Conservation (phyloP, 2,113 vertebrate species). For the Nettapus auritus region DNA sequence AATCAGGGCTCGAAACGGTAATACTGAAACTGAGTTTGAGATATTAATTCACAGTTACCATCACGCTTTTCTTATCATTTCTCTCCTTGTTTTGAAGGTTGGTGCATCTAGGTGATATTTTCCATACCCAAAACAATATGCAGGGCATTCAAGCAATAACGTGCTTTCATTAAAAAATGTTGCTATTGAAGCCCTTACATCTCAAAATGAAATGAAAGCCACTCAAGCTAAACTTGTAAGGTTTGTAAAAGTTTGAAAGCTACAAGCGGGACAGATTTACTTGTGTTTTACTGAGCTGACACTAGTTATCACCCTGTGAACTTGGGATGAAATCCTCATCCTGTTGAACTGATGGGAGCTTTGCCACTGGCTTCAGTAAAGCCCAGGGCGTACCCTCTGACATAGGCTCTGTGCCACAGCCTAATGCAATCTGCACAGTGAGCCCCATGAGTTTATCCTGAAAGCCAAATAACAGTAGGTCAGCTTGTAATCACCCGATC, state of each 20-base stretch:
- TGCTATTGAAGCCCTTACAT: not conserved
- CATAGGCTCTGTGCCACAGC: not conserved
- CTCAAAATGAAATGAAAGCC: not conserved
- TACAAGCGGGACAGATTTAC: not conserved
- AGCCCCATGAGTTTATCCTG: constrained; percentile 7
- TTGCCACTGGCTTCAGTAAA: not conserved
- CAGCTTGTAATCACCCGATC: not conserved
- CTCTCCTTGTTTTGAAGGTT: constrained; percentile 44
- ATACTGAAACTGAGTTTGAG: not conserved
- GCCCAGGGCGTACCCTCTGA: not conserved
- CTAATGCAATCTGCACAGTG: not conserved
- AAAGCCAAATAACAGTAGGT: constrained; percentile 35
- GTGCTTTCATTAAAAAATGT: not conserved
- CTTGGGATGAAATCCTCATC: constrained; percentile 25
- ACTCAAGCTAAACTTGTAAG: not conserved
- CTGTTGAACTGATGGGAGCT: constrained; percentile 33
- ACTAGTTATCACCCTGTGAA: constrained; percentile 31
- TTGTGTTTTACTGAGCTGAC: constrained; percentile 4
- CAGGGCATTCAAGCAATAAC: not conserved
- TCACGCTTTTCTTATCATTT: not conserved
- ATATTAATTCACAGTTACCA: constrained; percentile 29
- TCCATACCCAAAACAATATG: not conserved
- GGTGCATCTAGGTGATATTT: not conserved
- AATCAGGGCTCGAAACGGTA: not conserved
- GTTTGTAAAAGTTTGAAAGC: not conserved